Percentiles rank a stretch among this genome's conserved stretches.
phyloP scores from a whole-genome alignment of 2,797 vertebrate species.

The Mus spretus region DNA sequence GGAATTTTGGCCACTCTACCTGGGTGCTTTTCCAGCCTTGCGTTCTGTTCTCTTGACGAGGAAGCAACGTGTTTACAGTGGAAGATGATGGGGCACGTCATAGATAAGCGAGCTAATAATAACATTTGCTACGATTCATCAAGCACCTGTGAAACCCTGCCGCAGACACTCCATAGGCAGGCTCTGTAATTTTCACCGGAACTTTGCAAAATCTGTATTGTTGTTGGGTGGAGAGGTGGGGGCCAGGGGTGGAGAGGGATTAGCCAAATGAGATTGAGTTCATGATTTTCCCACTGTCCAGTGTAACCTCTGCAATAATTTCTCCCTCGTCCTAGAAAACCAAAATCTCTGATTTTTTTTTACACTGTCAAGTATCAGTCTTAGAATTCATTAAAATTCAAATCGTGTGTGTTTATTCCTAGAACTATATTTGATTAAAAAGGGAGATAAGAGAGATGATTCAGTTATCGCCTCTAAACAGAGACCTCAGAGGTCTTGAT shows the following conservation, averaged over 20 bases:
- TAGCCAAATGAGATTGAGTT: neutral
- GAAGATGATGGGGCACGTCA: neutral
- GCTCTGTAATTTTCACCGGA: neutral
- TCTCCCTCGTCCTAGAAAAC: slow-evolving; percentile 64
- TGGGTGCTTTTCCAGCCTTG: neutral
- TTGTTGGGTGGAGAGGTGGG: neutral
- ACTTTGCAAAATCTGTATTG: neutral
- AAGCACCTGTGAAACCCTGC: neutral
- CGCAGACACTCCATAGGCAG: neutral
- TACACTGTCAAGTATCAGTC: slow-evolving; percentile 61
- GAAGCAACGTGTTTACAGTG: neutral
- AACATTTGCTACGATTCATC: neutral
- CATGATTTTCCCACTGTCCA: neutral
- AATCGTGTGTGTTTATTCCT: slow-evolving; percentile 70
- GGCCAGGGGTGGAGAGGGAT: neutral
- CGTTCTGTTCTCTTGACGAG: neutral
- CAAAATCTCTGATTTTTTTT: slow-evolving; percentile 48
- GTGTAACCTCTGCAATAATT: neutral
- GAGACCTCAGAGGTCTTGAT: slow-evolving; percentile 62
- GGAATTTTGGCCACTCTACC: neutral
- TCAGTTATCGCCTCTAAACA: slow-evolving; percentile 55
- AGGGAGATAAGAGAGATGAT: slow-evolving; percentile 61
- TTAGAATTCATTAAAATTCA: slow-evolving; percentile 73
- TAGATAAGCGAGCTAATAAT: neutral
- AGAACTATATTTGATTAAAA: slow-evolving; percentile 71